Conservation (phyloP, 2,113 vertebrate genomes). For the Butastur rufipennis region DNA sequence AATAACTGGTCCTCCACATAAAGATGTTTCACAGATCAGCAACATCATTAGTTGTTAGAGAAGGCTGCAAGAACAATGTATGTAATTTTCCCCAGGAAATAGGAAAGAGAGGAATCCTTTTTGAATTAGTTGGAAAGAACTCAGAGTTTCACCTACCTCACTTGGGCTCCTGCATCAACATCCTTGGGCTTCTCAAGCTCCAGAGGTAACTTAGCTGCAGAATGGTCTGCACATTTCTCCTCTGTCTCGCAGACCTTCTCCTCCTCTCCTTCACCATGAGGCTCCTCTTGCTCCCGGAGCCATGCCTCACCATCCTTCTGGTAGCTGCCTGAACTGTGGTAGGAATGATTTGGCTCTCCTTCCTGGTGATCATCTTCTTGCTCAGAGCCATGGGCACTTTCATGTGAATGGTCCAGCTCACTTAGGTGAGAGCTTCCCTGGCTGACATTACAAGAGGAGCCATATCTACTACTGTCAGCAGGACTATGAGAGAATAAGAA, state of each 20-base stretch:
- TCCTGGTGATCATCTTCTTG: slow-evolving; percentile 83
- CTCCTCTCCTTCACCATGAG: slow-evolving; percentile 1
- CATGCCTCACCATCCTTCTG: slow-evolving; percentile 66
- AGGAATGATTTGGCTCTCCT: slow-evolving; percentile 76
- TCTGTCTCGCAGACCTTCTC: background rate
- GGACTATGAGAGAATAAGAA: slow-evolving; percentile 78
- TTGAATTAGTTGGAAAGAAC: background rate
- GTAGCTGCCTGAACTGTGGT: slow-evolving; percentile 73
- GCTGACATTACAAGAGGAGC: slow-evolving; percentile 95
- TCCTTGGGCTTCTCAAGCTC: slow-evolving; percentile 65
- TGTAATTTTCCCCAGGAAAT: background rate
- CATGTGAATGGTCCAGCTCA: slow-evolving; percentile 84
- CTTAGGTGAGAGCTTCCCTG: slow-evolving; percentile 92
- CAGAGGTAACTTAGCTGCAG: background rate
- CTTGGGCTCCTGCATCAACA: background rate
- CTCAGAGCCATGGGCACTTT: slow-evolving; percentile 75
- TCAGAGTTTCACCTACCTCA: slow-evolving; percentile 58
- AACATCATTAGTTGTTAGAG: background rate
- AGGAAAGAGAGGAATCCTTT: background rate
- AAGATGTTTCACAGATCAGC: background rate
- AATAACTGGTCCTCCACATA: background rate
- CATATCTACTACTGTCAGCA: slow-evolving; percentile 88
- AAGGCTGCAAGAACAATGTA: background rate
- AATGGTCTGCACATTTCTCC: background rate
- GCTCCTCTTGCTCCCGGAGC: slow-evolving; percentile 58